Base-by-base conservation (phyloP, 53 echinoderm and acorn worm species). In the Crossaster papposus region DNA sequence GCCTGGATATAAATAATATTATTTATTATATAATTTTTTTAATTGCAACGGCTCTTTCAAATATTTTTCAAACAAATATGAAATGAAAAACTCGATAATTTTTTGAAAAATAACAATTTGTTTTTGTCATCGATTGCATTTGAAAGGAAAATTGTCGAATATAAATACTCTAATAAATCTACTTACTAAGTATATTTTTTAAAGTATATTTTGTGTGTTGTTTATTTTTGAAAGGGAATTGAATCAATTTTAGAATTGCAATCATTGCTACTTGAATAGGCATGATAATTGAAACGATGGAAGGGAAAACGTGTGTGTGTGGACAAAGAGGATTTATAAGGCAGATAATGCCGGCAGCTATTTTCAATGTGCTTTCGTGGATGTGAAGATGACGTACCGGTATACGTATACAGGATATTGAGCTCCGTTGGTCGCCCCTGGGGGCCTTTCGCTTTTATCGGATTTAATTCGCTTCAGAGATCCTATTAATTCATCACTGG, bases 391-490 rank as follows among this genome's bases (percentile, higher is more conserved):
- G 34, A 55, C 30, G 75, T n/a, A 53, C 44, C 5, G 5, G 44
- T 44, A 44, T 44, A 44, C 44, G 0, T 44, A 9, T 77, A 77
- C 62, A 62, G 32, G 24, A 36, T 64, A 52, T 77, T 11, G 53
- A 35, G n/a, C 24, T 77, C 75, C 34, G n/a, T 62, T 36, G 77
- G 77, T 36, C 77, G 28, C 37, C 87, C 87, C 76, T 14, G 72
- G 20, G 50, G 87, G 54, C 44, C 5, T 2, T 32, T 55, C n/a
- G 62, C 87, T 55, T 77, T 87, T 87, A 76, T 76, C 76, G 33
- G 20, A 72, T 76, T 87, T 87, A 76, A 87, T 76, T 75, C 63
- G 72, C 63, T 54, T 35, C 76, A 33, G 31, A 72, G 87, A 87
- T 30, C 30, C 7, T 64, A 77, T 87, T 77, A 58, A 87, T 77